A percentile compares a stretch with the other conserved stretches of the same genome.
These are phyloP conservation scores for Struthio camelus DNA, from an alignment of 2,113 vertebrate genomes.

Conservation along the genomic window DNA sequence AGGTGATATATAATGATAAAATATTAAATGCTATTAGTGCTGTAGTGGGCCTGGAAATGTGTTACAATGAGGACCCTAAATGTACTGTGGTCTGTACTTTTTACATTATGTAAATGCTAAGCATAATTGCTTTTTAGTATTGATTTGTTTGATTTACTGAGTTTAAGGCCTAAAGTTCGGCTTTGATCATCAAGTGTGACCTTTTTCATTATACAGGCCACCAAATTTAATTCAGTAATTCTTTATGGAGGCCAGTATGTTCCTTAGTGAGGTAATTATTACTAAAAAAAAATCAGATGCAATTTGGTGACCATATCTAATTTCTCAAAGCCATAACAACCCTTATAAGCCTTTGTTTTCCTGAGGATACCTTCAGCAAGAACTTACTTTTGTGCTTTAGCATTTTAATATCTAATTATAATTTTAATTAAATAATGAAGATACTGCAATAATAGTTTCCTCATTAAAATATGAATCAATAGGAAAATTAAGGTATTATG, in stretches of 20 bases:
- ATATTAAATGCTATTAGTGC: neutral
- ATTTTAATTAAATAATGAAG: slow-evolving; percentile 64
- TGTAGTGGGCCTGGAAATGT: neutral
- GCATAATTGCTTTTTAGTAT: slow-evolving; percentile 41
- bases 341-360: slow-evolving; percentile 43
- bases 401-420: slow-evolving; percentile 66
- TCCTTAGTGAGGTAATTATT: slow-evolving; percentile 21
- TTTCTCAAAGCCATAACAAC: slow-evolving; percentile 44
- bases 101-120: slow-evolving; percentile 35
- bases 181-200: slow-evolving; percentile 41
- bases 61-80: neutral
- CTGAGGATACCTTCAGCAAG: slow-evolving; percentile 46
- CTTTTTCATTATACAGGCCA: slow-evolving; percentile 38
- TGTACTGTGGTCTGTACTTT: slow-evolving; percentile 4
- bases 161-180: neutral
- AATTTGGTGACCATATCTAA: slow-evolving; percentile 50
- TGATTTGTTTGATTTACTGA: slow-evolving; percentile 46
- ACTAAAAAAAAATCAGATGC: neutral
- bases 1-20: neutral
- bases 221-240: slow-evolving; percentile 23
- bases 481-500: slow-evolving; percentile 35
- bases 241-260: neutral
- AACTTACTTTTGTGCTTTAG: slow-evolving; percentile 50
- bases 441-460: slow-evolving; percentile 39
- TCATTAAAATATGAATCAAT: slow-evolving; percentile 64